Evolutionary conservation across 2,113 vertebrate species (phyloP).

Genomic region (Forbesichthys papilliferus): DNA sequence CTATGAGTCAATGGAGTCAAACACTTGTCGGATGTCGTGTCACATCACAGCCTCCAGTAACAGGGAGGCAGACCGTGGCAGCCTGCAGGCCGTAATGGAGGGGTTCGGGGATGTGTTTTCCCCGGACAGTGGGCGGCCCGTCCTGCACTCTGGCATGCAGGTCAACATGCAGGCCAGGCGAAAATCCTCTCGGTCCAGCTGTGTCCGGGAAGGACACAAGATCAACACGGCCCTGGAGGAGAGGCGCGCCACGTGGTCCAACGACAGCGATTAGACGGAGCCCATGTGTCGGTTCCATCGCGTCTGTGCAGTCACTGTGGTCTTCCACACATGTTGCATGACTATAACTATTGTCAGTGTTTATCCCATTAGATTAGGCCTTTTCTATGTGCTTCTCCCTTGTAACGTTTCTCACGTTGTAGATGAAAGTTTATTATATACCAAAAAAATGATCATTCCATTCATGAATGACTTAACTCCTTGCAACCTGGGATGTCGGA

Average conservation of each 20-base stretch:
- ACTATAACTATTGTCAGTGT: conserved; percentile 13
- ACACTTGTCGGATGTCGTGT: conserved; percentile 92
- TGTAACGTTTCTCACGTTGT: conserved; percentile 9
- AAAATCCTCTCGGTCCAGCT: conserved; percentile 90
- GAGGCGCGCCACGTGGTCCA: conserved; percentile 83
- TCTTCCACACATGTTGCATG: conserved; percentile 13
- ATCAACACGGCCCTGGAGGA: conserved; percentile 87
- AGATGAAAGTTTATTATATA: too few species aligned
- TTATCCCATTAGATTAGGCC: too few species aligned
- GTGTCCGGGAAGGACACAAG: conserved; percentile 89
- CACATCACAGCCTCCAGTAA: conserved; percentile 89
- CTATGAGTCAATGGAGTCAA: conserved; percentile 93
- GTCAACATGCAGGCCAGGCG: conserved; percentile 93
- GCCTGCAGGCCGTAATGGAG: conserved; percentile 88
- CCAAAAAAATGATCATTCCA: conserved; percentile 1
- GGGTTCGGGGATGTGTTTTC: conserved; percentile 90
- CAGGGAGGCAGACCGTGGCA: conserved; percentile 85
- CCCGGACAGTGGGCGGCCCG: conserved; percentile 84
- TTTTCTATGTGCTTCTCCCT: neutral
- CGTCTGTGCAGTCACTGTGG: conserved; percentile 28
- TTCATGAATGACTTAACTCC: neutral
- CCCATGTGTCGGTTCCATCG: neutral
- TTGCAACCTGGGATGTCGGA: too few species aligned
- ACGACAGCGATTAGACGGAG: conserved; percentile 77
- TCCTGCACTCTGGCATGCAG: conserved; percentile 88